Conservation (phyloP, 2,797 vertebrate species). For the Thalassophryne amazonica region DNA sequence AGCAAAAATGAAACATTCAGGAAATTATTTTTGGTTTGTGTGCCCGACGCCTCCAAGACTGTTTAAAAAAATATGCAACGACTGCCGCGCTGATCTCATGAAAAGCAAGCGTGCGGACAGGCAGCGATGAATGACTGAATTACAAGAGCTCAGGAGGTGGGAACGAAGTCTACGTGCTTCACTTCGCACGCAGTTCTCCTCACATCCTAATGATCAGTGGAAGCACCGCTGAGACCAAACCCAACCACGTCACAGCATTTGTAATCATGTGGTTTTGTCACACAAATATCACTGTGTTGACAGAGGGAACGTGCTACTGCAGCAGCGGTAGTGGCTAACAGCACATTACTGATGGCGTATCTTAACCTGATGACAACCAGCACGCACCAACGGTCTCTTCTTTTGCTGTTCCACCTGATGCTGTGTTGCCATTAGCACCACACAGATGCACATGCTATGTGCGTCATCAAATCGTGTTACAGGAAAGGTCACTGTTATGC, state of each 20-base stretch:
- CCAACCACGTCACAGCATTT: no score
- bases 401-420: slow-evolving; percentile 44
- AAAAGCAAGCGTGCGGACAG: no score
- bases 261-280: no score
- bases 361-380: slow-evolving; percentile 47
- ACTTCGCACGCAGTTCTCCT: background rate
- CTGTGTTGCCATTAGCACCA: slow-evolving; percentile 30
- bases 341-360: slow-evolving; percentile 58
- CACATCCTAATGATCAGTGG: no score
- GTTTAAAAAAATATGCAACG: slow-evolving; percentile 70
- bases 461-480: slow-evolving; percentile 54
- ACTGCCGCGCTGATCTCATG: slow-evolving; percentile 56
- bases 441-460: no score
- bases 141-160: slow-evolving; percentile 23
- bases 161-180: slow-evolving; percentile 3
- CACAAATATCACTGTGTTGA: slow-evolving; percentile 35
- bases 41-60: slow-evolving; percentile 47
- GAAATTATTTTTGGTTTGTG: slow-evolving; percentile 51
- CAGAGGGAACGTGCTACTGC: no score
- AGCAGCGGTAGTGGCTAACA: no score
- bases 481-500: slow-evolving; percentile 76
- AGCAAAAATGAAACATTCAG: slow-evolving; percentile 32
- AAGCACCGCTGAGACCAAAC: no score
- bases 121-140: no score
- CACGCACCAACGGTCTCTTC: slow-evolving; percentile 67